Conservation (phyloP, 1,140 invertebrate genomes). For the Penaeus japonicus region DNA sequence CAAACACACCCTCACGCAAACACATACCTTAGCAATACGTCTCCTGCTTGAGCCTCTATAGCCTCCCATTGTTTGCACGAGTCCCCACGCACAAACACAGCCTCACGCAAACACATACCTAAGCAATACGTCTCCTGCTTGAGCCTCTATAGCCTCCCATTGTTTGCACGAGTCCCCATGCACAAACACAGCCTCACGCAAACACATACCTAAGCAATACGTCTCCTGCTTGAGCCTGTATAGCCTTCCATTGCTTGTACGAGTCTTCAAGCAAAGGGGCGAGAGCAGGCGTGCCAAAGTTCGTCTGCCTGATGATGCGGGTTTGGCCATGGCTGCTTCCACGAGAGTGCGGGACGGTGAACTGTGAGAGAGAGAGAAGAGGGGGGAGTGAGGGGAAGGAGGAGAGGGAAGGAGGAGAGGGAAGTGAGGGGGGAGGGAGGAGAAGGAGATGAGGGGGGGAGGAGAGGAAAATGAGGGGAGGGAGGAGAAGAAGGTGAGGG, state of each 20-base stretch:
- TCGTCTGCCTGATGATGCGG: slow-evolving; percentile 9
- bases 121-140: not conserved
- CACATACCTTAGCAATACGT: slow-evolving; percentile 2
- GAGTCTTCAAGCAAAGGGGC: not conserved
- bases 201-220: not conserved
- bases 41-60: not conserved
- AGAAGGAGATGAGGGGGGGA: too few species aligned
- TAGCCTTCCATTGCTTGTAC: not conserved
- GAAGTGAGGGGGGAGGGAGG: too few species aligned
- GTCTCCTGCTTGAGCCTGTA: not conserved
- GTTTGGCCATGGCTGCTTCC: slow-evolving; percentile 33
- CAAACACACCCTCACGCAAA: too few species aligned
- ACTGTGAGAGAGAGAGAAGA: not conserved
- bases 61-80: not conserved
- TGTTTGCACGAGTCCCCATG: not conserved
- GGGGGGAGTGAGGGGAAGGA: not conserved
- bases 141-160: not conserved
- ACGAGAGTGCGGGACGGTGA: slow-evolving; percentile 17
- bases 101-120: not conserved
- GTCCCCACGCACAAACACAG: not conserved
- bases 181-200: too few species aligned
- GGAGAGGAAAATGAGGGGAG: too few species aligned
- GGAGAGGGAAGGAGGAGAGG: too few species aligned
- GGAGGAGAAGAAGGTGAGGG: too few species aligned
- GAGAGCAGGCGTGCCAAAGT: not conserved